Evolutionary conservation across 2,113 vertebrate genomes (phyloP).

Genomic region (Numida meleagris): DNA sequence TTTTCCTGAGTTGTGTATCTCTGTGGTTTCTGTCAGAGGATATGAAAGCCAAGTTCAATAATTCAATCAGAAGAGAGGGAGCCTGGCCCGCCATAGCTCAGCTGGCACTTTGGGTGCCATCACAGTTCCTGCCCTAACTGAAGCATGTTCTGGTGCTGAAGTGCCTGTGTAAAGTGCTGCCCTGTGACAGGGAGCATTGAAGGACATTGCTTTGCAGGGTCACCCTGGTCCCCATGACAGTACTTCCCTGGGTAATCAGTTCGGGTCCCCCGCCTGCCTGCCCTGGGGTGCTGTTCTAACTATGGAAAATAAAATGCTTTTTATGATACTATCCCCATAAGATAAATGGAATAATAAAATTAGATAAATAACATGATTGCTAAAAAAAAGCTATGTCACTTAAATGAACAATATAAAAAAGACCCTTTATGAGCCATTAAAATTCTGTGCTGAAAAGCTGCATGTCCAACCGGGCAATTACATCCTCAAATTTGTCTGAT

Average conservation of each 20-base stretch:
- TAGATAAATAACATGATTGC: neutral
- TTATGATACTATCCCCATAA: neutral
- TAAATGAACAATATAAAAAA: neutral
- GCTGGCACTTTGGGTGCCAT: neutral
- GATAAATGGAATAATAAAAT: neutral
- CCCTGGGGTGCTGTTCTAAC: rapidly evolving
- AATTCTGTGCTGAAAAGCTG: neutral
- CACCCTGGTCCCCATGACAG: neutral
- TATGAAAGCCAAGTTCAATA: neutral
- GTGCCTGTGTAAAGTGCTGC: neutral
- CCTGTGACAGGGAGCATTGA: rapidly evolving
- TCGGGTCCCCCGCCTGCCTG: neutral
- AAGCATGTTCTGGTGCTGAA: neutral
- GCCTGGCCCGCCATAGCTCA: neutral
- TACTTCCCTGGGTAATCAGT: neutral
- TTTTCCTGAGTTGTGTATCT: neutral
- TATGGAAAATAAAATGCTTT: neutral
- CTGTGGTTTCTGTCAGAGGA: neutral
- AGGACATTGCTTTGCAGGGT: neutral
- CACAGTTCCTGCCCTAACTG: neutral
- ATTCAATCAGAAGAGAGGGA: neutral
- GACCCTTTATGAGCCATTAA: neutral
- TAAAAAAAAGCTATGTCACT: neutral
- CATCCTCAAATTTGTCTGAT: neutral
- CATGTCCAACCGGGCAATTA: rapidly evolving